Base-by-base conservation (phyloP, 2,888 invertebrate species). In the Schizotus pectinicornis region DNA sequence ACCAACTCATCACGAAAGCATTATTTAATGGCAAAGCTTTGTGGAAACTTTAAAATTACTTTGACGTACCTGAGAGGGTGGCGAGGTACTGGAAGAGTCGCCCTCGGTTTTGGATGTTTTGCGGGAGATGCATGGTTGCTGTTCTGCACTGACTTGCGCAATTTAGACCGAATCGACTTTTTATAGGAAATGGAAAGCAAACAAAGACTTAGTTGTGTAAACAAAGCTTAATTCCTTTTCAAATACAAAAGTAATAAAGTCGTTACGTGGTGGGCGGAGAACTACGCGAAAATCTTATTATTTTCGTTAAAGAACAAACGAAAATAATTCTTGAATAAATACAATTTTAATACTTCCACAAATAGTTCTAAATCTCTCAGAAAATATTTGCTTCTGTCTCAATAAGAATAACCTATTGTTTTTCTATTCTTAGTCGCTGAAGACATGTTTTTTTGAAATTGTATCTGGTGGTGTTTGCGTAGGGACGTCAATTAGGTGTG, bases 61-160 rank as follows among this genome's bases (percentile, higher is more conserved):
- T 34, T 35, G 31, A n/a, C 37, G 48, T 72, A 76, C 76, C 75
- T 62, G 77, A 63, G 38, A 76, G 53, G 13, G 74, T 72, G 14
- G 76, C 75, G 39, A 77, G 55, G 61, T 76, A 76, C 60, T 76
- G 76, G 59, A 70, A 73, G 13, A 73, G 58, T 54, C 69, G 64
- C 31, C 69, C 56, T 35, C 37, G 45, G 12, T 48, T 43, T 13
- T 38, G 9, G 45, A 22, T 3, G 32, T n/a, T 32, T 8, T 45
- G 38, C n/a, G 32, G 13, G 30, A n/a, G n/a, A 11, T 36, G 38
- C 53, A 53, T 53, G 37, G 22, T 37, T 34, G 13, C 7, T 9
- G 42, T 13, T 35, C 36, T 13, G n/a, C n/a, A 33, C 7, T 7
- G 32, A 7, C 22, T 41, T 51, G 34, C 14, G 9, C 14, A 9